Evolutionary conservation across 2,797 vertebrate genomes (phyloP).

Genomic region (Acipenser transmontanus): DNA sequence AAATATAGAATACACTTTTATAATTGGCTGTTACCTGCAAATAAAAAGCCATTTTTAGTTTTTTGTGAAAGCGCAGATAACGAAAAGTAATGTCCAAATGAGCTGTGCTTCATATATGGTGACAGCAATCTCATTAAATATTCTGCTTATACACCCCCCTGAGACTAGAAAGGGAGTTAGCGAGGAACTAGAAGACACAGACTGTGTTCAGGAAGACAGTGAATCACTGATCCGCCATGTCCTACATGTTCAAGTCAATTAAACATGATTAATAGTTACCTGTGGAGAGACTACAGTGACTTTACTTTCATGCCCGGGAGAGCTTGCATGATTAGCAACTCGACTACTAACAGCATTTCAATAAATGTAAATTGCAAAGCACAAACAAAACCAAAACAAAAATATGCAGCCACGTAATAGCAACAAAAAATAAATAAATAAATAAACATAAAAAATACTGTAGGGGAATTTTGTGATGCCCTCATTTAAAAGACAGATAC

Average conservation of each 20-base stretch:
- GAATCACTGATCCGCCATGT: conserved; percentile 58
- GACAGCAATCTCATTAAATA: conserved; percentile 58
- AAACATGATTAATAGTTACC: conserved; percentile 62
- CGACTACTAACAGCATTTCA: neutral
- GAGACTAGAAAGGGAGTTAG: conserved; percentile 46
- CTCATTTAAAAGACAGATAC: no score
- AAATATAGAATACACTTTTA: conserved; percentile 7
- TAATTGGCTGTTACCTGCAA: conserved; percentile 17
- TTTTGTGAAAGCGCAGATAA: neutral
- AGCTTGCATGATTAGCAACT: conserved; percentile 6
- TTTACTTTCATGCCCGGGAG: conserved; percentile 6
- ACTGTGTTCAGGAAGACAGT: conserved; percentile 59
- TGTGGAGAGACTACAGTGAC: conserved; percentile 25
- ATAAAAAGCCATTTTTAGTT: neutral
- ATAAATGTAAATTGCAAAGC: neutral
- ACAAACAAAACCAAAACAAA: no score
- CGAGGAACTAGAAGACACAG: conserved; percentile 42
- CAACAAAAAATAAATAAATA: no score
- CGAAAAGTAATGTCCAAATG: neutral
- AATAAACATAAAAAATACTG: no score
- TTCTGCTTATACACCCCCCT: conserved; percentile 40
- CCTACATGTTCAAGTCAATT: conserved; percentile 62
- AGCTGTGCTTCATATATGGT: conserved; percentile 45
- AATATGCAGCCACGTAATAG: no score
- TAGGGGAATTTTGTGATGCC: no score